Conservation (phyloP, 2,888 invertebrate genomes). For the Elysia crispata region DNA sequence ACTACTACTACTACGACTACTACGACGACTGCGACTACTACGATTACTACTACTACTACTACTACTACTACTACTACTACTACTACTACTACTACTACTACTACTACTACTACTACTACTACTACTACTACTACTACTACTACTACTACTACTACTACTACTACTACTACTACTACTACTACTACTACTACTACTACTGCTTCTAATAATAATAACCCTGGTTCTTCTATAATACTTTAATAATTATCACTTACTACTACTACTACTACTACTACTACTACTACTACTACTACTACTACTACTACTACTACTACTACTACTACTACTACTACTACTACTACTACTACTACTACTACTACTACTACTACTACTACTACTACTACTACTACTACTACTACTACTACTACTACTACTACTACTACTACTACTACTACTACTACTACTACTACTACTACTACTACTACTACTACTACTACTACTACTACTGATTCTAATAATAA, state of each 20-base stretch:
- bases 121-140: neutral
- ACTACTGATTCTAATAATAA: neutral
- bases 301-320: neutral
- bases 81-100: slow-evolving; percentile 13
- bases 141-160: neutral
- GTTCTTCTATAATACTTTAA: neutral
- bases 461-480: too few relatives aligned
- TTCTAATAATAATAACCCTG: neutral
- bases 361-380: too few relatives aligned
- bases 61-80: too few relatives aligned
- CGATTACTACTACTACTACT: too few relatives aligned
- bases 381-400: neutral
- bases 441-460: slow-evolving; percentile 1
- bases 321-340: neutral
- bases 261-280: neutral
- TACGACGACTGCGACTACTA: neutral
- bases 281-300: neutral
- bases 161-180: neutral
- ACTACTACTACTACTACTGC: neutral
- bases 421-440: neutral
- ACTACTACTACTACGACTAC: slow-evolving; percentile 3
- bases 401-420: neutral
- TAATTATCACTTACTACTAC: neutral
- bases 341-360: too few relatives aligned
- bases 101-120: neutral